Base-by-base conservation (phyloP, 2,113 vertebrate species). In the Alces alces region DNA sequence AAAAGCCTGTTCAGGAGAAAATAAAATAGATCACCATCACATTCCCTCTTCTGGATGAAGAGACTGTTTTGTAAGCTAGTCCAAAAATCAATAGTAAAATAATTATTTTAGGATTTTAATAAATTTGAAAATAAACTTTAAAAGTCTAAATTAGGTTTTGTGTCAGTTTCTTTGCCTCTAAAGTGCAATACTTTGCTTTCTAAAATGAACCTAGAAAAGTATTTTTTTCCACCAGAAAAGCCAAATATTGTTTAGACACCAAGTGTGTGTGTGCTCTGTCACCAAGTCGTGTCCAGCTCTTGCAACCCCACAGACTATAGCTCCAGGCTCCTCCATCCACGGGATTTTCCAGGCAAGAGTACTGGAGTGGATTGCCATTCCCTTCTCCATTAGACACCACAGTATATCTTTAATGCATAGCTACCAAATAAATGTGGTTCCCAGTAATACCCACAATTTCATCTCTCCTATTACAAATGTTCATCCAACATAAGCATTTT, bases 381-480 rank as follows among this genome's bases (percentile, higher is more conserved):
- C 39, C 39, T 76, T 43, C 36, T 76, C 39, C 12, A 39, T 23
- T 76, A 76, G 91, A 93, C 15, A 91, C 5, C 23, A 79, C 54
- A 25, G 39, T 89, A 97, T 86, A 93, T 84, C 91, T 94, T 95
- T 91, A 80, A 91, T 61, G 15, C 39, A 76, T 30, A 23, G 9
- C 57, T 92, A 95, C 66, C 6, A 1, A 95, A 94, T 97, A 95
- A 89, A 89, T 94, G 57, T 45, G 27, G 14, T 95, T 97, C 80
- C 12, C 66, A 95, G 86, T 95, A 96, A 95, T 97, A 58, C 2
- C 33, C 58, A 95, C 52, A 89, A 86, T 93, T 95, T 97, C 73
- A n/a, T 97, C 61, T 97, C 39, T 95, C 45, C 86, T 96, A 94
- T 96, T 95, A 90, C 82, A 96, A 96, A 95, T 96, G 70, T 91